These are phyloP conservation scores for Sinodicranocentrus sp. DNA, from an alignment of 2,888 invertebrate species.

Conservation along the genomic window DNA sequence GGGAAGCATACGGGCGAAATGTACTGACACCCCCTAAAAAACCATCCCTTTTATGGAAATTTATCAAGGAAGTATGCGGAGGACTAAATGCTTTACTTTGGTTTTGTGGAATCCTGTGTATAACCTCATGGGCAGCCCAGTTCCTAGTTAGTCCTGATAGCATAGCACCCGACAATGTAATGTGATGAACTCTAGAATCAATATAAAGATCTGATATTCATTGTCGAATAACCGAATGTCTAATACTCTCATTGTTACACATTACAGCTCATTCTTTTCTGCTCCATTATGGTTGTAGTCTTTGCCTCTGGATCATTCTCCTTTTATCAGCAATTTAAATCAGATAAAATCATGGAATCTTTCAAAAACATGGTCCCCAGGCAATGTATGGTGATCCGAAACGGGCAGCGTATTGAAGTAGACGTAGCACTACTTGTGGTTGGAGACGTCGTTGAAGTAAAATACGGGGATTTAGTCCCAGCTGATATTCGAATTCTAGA, in stretches of 20 bases:
- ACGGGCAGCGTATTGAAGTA: constrained; percentile 60
- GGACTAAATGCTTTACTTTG: constrained; percentile 80
- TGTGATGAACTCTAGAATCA: no score
- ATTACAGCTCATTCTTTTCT: constrained; percentile 81
- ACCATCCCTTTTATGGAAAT: constrained; percentile 81
- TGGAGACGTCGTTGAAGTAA: constrained; percentile 82
- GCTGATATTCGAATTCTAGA: constrained; percentile 82
- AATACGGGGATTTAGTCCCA: constrained; percentile 82
- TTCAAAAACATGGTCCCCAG: constrained; percentile 81
- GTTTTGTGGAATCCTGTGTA: constrained; percentile 79
- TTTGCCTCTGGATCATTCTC: constrained; percentile 81
- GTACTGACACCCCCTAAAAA: constrained; percentile 80
- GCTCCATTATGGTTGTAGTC: constrained; percentile 82
- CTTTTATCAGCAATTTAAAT: constrained; percentile 80
- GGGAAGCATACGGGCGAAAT: constrained; percentile 79
- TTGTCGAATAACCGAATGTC: no score
- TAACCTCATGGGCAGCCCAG: constrained; percentile 79
- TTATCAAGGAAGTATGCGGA: constrained; percentile 80
- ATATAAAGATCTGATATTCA: no score
- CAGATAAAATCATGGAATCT: constrained; percentile 81
- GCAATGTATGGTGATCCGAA: constrained; percentile 75
- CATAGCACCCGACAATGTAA: constrained; percentile 80
- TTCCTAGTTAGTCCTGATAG: constrained; percentile 78
- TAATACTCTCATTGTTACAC: no score
- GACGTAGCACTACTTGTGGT: constrained; percentile 64